These are phyloP conservation scores for Ailurus styani DNA, from an alignment of 2,113 vertebrate genomes.

Conservation along the genomic window DNA sequence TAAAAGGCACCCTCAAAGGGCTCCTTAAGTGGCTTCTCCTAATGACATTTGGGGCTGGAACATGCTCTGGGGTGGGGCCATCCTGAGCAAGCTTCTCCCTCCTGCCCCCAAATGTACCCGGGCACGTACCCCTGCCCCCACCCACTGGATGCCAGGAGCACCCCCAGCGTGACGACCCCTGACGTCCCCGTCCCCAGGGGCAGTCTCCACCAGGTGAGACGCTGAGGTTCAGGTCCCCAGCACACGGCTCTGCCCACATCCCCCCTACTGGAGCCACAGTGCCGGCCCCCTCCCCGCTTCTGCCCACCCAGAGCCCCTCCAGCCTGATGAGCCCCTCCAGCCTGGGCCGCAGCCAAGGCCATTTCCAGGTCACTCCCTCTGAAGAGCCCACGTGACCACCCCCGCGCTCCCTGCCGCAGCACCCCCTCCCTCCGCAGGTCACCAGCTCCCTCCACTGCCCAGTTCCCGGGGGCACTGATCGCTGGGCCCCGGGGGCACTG, in stretches of 20 bases:
- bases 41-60: neutral
- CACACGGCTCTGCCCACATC: accelerated
- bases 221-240: too few species aligned
- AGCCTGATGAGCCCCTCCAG: too few species aligned
- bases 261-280: neutral
- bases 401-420: neutral
- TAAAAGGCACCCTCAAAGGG: neutral
- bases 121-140: neutral
- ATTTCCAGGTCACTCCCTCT: neutral
- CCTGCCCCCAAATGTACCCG: too few species aligned
- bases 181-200: neutral
- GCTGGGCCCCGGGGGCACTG: neutral
- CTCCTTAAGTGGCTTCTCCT: neutral
- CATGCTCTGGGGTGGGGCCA: neutral
- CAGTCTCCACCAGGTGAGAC: neutral
- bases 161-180: neutral
- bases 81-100: too few species aligned
- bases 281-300: neutral
- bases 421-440: neutral
- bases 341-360: neutral
- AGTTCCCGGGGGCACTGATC: neutral
- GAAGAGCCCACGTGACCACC: neutral
- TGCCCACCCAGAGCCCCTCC: accelerated
- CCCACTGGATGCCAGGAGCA: neutral
- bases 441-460: neutral